These are phyloP conservation scores for Deilephila porcellus DNA, from an alignment of 2,888 invertebrate genomes.

Conservation along the genomic window DNA sequence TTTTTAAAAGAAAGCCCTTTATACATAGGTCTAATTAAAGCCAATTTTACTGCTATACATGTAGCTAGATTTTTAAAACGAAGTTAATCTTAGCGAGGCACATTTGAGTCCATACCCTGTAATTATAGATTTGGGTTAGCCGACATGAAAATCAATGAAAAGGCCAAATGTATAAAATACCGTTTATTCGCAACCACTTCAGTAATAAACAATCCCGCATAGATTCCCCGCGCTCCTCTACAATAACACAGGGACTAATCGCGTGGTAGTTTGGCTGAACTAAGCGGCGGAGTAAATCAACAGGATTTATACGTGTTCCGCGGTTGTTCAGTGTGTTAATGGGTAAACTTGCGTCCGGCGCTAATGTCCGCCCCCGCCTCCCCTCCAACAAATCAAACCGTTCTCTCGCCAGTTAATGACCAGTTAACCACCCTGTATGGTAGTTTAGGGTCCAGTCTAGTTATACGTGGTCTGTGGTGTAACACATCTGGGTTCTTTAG, in stretches of 20 bases:
- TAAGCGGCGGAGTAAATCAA: slow-evolving; percentile 55
- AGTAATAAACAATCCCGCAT: background rate
- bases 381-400: slow-evolving; percentile 44
- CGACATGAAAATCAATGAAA: no score
- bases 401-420: slow-evolving; percentile 28
- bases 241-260: slow-evolving; percentile 10
- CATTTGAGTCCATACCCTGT: no score
- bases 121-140: no score
- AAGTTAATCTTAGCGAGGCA: no score
- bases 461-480: background rate
- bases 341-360: slow-evolving; percentile 51
- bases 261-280: slow-evolving; percentile 16
- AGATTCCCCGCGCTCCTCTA: background rate
- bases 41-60: no score
- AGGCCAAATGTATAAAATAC: no score
- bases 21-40: no score
- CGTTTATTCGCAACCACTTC: no score
- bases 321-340: slow-evolving; percentile 44
- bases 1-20: no score
- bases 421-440: slow-evolving; percentile 16
- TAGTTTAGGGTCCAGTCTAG: background rate
- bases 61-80: no score
- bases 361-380: slow-evolving; percentile 38
- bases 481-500: background rate
- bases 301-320: slow-evolving; percentile 53